Evolutionary conservation across 2,113 vertebrate species (phyloP), one percentile per base, ranked within the genome.

Genomic region (Vidua macroura): DNA sequence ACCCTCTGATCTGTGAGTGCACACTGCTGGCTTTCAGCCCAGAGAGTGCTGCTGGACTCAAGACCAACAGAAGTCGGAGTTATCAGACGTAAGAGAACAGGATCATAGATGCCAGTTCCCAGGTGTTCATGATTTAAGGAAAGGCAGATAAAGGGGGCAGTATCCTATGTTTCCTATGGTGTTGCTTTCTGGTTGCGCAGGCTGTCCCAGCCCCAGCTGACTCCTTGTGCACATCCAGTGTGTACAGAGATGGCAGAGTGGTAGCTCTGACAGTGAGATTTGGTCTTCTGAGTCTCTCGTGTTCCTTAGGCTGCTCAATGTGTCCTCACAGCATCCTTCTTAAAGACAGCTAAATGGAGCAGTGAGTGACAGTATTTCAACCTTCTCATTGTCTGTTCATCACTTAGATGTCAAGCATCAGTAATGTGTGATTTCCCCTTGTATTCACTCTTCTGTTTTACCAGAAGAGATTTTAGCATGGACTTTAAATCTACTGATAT

Each of bases 241-340:
- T 2, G 1, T 33, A 31, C 9, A 53, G 67, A 67, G 21, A 27
- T 46, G 23, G 22, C 33, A 59, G 43, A 11, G 22, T 37, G 24
- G 44, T n/a, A 67, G 10, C 39, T 78, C 56, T 55, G 58, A 39
- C 6, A 33, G 28, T 15, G 39, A 53, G 35, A 56, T 67, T 77
- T 1, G 1, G 12, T 39, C 41, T 84, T 59, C 21, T 33, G 35
- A 48, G 22, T 51, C 30, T 77, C 1, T 63, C 0, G 0, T 56
- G 23, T 41, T 94, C 27, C 70, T 79, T 56, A 9, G 35, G 44
- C 20, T 81, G 31, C 9, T 72, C 30, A 24, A 1, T 10, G 21
- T 82, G 24, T 53, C 20, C 27, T 63, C n/a, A 6, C 23, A 52
- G 24, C 11, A 20, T 53, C 28, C 28, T 67, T 74, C 62, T 80